Evolutionary conservation across 2,113 vertebrate genomes (phyloP), one percentile per base, ranked within the genome.

Genomic region (Pangasianodon gigas): DNA sequence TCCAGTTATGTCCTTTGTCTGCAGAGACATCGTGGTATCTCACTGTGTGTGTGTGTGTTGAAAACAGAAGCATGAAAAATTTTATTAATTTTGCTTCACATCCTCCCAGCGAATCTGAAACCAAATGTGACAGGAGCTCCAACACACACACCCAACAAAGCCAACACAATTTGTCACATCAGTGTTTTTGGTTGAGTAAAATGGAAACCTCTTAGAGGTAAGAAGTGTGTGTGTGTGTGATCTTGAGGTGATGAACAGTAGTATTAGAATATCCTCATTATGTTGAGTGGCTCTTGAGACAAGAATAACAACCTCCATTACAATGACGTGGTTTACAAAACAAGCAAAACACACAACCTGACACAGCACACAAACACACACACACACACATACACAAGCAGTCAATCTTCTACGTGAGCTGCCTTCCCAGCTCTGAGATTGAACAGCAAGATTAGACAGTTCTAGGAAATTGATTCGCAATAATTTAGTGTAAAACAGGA

Each of bases 191-290:
- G 21, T 46, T 24, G 41, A 46, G 21, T 77, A 26, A 46, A 77
- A 77, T 81, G 37, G 18, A 75, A 56, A 26, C 5, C 32, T 75
- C 24, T 58, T 24, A 80, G 56, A 62, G 75, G 46, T 32, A 48
- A 24, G 56, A 58, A 32, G 67, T 71, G 67, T 71, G 67, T 71
- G 69, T 37, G 67, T 14, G 74, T 46, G 74, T 46, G 41, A 26
- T 48, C 11, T 46, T 56, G 52, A 84, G n/a, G 74, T 80, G 81
- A 65, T 82, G 60, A 90, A 82, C 41, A 88, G 87, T 54, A 91
- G 29, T 74, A 85, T 85, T 90, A 74, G 82, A 86, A 89, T 56
- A 65, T 56, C 69, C 29, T 82, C 58, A 90, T 88, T 88, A 87
- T 81, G 79, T 48, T 29, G n/a, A 77, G 51, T 85, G 71, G 41